phyloP scores from a whole-genome alignment of 2,888 invertebrate species.

The Dascillus cervinus region DNA sequence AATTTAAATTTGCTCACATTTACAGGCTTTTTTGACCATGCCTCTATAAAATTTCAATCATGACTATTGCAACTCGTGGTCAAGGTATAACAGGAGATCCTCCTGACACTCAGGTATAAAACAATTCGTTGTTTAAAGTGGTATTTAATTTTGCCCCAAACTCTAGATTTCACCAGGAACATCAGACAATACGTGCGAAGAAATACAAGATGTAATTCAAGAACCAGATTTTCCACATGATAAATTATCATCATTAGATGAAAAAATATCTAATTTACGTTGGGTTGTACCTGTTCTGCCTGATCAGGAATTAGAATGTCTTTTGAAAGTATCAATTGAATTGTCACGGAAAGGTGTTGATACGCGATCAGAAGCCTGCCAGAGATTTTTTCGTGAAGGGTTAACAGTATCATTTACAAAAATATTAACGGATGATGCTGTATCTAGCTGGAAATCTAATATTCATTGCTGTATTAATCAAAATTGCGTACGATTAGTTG shows the following conservation, averaged over 20 bases:
- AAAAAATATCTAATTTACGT: slow-evolving; percentile 90
- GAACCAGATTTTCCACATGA: slow-evolving; percentile 76
- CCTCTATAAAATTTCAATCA: slow-evolving; percentile 31
- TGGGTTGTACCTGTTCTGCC: slow-evolving; percentile 98
- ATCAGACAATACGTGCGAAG: slow-evolving; percentile 26
- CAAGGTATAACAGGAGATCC: slow-evolving; percentile 53
- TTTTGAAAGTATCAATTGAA: slow-evolving; percentile 82
- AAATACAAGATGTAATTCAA: slow-evolving; percentile 37
- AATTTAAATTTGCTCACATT: slow-evolving; percentile 14
- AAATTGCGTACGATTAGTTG: slow-evolving; percentile 87
- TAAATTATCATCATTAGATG: slow-evolving; percentile 82
- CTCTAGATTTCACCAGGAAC: slow-evolving; percentile 24
- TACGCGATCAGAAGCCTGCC: slow-evolving; percentile 81
- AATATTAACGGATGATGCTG: slow-evolving; percentile 95
- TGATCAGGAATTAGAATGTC: slow-evolving; percentile 89
- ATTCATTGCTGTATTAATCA: slow-evolving; percentile 93
- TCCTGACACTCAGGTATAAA: slow-evolving; percentile 44
- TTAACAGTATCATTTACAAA: slow-evolving; percentile 92
- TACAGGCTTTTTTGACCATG: slow-evolving; percentile 31
- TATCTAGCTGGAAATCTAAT: slow-evolving; percentile 95
- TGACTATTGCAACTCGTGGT: slow-evolving; percentile 58
- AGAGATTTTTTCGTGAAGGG: slow-evolving; percentile 91
- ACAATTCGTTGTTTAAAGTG: not conserved
- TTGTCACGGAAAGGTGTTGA: slow-evolving; percentile 85
- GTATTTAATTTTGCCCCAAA: slow-evolving; percentile 11